Evolutionary conservation across 2,113 vertebrate genomes (phyloP).

Genomic region (Empidonax traillii): DNA sequence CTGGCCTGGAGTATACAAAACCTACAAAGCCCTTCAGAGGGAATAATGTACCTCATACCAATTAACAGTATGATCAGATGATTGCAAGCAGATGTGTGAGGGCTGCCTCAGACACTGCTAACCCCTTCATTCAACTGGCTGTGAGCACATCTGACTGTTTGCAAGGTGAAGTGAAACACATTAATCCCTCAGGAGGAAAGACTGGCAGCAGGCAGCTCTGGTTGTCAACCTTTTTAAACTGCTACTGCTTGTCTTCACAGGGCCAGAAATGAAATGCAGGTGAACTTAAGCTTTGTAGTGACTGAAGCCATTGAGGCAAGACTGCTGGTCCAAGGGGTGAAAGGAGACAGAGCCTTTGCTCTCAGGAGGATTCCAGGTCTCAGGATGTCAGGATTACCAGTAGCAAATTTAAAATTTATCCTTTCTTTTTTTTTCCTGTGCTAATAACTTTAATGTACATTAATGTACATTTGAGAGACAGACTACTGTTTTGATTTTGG

Average conservation of each 20-base stretch:
- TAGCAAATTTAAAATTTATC: background rate
- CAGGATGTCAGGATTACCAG: background rate
- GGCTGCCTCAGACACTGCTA: background rate
- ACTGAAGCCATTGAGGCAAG: background rate
- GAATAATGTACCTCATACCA: background rate
- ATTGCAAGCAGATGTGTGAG: conserved; percentile 17
- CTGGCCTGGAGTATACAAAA: background rate
- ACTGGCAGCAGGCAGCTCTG: background rate
- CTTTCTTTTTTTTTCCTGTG: background rate
- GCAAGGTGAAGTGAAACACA: background rate
- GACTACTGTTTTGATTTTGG: background rate
- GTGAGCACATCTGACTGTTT: background rate
- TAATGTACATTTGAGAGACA: background rate
- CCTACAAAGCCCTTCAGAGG: background rate
- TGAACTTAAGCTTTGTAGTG: background rate
- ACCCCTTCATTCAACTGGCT: background rate
- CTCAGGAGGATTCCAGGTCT: background rate
- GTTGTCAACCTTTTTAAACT: background rate
- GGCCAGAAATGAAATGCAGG: background rate
- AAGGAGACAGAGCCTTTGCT: background rate
- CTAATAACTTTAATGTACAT: background rate
- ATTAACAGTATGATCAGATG: background rate
- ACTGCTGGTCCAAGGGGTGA: background rate
- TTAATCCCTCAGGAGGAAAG: background rate
- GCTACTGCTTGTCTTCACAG: background rate